These are phyloP conservation scores for Octodonta nipae DNA, from an alignment of 2,888 invertebrate species.

Conservation along the genomic window DNA sequence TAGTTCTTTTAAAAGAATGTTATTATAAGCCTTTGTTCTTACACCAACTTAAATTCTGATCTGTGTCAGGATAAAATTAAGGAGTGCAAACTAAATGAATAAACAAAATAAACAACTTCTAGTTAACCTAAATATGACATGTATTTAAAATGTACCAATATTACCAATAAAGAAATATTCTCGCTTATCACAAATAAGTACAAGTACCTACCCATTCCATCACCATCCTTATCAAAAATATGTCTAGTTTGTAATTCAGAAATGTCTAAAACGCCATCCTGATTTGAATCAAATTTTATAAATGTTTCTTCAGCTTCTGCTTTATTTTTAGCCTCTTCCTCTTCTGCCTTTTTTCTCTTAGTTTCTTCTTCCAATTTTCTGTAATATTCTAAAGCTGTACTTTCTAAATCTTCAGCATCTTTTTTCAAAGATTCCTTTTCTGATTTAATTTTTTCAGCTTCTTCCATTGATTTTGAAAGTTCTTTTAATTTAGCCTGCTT, in stretches of 20 bases:
- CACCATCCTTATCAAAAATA: slow-evolving; percentile 77
- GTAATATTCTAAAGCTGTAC: slow-evolving; percentile 62
- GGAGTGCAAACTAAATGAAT: too few species aligned
- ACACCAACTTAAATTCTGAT: too few species aligned
- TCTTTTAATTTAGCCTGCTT: slow-evolving; percentile 57
- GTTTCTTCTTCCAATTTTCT: slow-evolving; percentile 50
- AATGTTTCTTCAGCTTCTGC: slow-evolving; percentile 64
- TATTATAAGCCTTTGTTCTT: too few species aligned
- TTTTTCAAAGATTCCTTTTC: slow-evolving; percentile 65
- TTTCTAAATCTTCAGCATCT: slow-evolving; percentile 59
- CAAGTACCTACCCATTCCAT: slow-evolving; percentile 49
- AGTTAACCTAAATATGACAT: too few species aligned
- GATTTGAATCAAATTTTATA: slow-evolving; percentile 63
- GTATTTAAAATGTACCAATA: not conserved
- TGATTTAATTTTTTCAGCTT: slow-evolving; percentile 63
- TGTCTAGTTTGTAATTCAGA: slow-evolving; percentile 56
- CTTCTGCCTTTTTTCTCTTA: slow-evolving; percentile 43
- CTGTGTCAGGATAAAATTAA: too few species aligned
- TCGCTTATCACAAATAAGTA: not conserved
- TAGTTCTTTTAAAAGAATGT: too few species aligned
- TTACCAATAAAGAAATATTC: not conserved
- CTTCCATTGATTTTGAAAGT: slow-evolving; percentile 55
- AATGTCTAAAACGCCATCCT: slow-evolving; percentile 58
- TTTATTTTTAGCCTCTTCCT: slow-evolving; percentile 42
- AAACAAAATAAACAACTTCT: too few species aligned